Conservation (phyloP, 2,888 invertebrate genomes). For the Hedya salicella region DNA sequence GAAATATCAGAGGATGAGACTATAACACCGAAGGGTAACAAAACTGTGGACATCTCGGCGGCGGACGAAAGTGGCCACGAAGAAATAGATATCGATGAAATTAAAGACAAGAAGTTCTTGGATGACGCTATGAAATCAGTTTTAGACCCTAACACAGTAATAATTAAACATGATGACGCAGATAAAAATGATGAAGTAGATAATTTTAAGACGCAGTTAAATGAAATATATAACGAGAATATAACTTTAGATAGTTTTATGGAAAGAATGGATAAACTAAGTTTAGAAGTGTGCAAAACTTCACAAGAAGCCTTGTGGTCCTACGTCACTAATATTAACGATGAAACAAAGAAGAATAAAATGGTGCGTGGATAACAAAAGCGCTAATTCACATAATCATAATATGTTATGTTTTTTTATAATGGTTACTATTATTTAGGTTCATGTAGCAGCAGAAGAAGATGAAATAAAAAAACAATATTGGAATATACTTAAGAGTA, state of each 20-base stretch:
- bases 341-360: slow-evolving; percentile 72
- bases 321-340: slow-evolving; percentile 74
- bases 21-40: slow-evolving; percentile 59
- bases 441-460: slow-evolving; percentile 74
- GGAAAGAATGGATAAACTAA: slow-evolving; percentile 76
- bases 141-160: slow-evolving; percentile 66
- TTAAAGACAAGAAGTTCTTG: slow-evolving; percentile 72
- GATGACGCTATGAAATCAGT: slow-evolving; percentile 75
- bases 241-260: slow-evolving; percentile 69
- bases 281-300: slow-evolving; percentile 75
- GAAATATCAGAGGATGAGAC: slow-evolving; percentile 77
- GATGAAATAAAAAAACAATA: slow-evolving; percentile 79
- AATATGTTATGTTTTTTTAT: too few species aligned
- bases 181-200: slow-evolving; percentile 66
- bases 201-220: slow-evolving; percentile 66
- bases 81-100: slow-evolving; percentile 70
- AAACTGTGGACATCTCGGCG: slow-evolving; percentile 65
- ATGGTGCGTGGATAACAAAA: slow-evolving; percentile 62
- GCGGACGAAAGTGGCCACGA: slow-evolving; percentile 74
- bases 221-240: slow-evolving; percentile 67
- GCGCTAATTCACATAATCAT: too few species aligned
- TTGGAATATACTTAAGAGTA: slow-evolving; percentile 74
- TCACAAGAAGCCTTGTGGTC: slow-evolving; percentile 78
- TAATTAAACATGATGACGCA: slow-evolving; percentile 61
- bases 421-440: too few species aligned